Conservation (phyloP, 2,113 vertebrate genomes). For the Psittacara wagleri region DNA sequence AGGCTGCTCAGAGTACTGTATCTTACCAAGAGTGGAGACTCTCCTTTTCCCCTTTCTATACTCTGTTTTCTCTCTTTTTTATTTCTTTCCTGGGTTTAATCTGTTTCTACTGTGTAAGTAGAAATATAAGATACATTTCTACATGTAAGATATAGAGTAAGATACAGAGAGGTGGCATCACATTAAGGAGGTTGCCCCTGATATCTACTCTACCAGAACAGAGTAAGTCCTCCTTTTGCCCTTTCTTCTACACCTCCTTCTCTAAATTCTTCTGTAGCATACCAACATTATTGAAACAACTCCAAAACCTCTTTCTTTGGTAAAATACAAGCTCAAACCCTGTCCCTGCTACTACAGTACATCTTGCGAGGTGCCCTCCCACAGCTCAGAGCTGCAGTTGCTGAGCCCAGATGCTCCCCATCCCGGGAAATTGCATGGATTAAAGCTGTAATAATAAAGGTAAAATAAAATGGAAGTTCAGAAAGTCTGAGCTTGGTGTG, state of each 20-base stretch:
- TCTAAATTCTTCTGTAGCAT: not conserved
- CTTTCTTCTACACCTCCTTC: not conserved
- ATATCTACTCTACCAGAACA: not conserved
- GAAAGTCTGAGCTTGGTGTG: not conserved
- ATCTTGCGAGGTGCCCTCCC: not conserved
- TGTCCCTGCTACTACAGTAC: not conserved
- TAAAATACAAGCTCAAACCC: not conserved
- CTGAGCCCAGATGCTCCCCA: not conserved
- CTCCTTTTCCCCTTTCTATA: not conserved
- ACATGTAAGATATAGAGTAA: not conserved
- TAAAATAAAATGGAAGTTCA: not conserved
- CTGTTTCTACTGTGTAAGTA: not conserved
- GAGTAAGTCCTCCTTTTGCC: not conserved
- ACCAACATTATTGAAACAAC: not conserved
- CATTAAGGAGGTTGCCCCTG: not conserved
- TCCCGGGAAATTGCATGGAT: not conserved
- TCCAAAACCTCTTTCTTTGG: not conserved
- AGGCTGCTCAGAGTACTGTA: not conserved
- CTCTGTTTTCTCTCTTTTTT: not conserved
- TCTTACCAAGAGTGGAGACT: not conserved
- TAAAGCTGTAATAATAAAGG: not conserved
- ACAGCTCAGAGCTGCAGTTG: accelerated
- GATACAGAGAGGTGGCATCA: not conserved
- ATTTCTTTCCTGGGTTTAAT: not conserved
- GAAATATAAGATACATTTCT: not conserved